Evolutionary conservation across 2,888 invertebrate genomes (phyloP), one percentile per base, ranked within the genome.

Genomic region (Selenia dentaria): DNA sequence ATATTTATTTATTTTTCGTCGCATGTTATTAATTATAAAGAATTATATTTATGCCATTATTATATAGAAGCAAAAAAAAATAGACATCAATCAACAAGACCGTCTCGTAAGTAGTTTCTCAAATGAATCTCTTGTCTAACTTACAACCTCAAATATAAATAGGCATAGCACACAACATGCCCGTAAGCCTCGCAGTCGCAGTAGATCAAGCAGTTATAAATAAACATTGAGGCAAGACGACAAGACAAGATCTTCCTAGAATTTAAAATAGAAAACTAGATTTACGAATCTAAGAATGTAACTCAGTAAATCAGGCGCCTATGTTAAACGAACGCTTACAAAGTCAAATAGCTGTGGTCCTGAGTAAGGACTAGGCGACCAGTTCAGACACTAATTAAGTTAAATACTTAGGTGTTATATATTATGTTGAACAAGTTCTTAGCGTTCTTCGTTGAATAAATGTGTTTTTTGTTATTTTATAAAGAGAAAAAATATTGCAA

Each of bases 291-390:
- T 39, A 14, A 39, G 14, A 33, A 37, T 45, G 51, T 36, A 36
- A 52, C 53, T 53, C 41, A 50, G 50, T 45, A 42, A 54, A 48
- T 48, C 47, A 42, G 41, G 47, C 37, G 37, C 35, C 46, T 38
- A 44, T 44, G 38, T 25, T 25, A 43, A 35, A 38, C 40, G 26
- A 27, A n/a, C 33, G 46, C 50, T 57, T 57, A 54, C 50, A 47
- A 57, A 57, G 54, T 54, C 52, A 52, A 54, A 57, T 57, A 43
- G 14, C 47, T 44, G 43, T 49, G 39, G 18, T 11, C 28, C 36
- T 39, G 34, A 25, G 39, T 9, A 36, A 22, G 25, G 27, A 18
- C 8, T 20, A 8, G 18, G 16, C 13, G 22, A n/a, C 13, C 13
- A 14, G 16, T 28, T 40, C 16, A 31, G 37, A 37, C 38, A 31